Percentiles rank a stretch among this genome's conserved stretches.
Evolutionary conservation across 2,888 invertebrate species (phyloP).

Genomic region (Anarsia innoxiella): DNA sequence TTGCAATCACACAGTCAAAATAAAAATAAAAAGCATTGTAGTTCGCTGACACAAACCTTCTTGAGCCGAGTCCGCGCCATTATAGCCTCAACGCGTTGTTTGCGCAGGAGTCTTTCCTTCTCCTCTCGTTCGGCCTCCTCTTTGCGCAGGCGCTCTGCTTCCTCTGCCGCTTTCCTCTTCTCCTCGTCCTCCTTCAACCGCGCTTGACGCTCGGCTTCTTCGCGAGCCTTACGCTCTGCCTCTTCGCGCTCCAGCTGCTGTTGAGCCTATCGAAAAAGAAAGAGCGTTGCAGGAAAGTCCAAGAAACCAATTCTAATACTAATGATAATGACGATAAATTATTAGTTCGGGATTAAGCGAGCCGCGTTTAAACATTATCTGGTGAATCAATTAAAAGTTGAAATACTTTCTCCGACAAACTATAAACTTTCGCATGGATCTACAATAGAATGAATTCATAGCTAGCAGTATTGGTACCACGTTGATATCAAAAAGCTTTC

Average conservation of each 20-base stretch:
- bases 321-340: neutral
- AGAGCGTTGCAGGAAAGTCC: too few relatives aligned
- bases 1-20: too few relatives aligned
- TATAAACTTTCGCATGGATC: too few relatives aligned
- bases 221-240: conserved; percentile 81
- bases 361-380: neutral
- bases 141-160: conserved; percentile 86
- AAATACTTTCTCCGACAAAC: too few relatives aligned
- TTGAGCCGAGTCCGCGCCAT: conserved; percentile 88
- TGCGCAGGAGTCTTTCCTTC: conserved; percentile 89
- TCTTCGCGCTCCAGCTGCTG: conserved; percentile 78
- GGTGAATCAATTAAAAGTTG: too few relatives aligned
- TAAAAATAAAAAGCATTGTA: too few relatives aligned
- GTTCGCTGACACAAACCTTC: too few relatives aligned
- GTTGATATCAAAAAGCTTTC: too few relatives aligned
- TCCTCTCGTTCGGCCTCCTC: conserved; percentile 94
- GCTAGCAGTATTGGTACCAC: too few relatives aligned
- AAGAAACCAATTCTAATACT: too few relatives aligned
- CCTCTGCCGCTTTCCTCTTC: conserved; percentile 87
- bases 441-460: too few relatives aligned
- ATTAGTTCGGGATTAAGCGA: neutral
- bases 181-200: conserved; percentile 81
- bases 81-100: conserved; percentile 93
- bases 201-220: conserved; percentile 80
- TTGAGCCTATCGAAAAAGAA: conserved; percentile 51